Evolutionary conservation across 2,888 invertebrate genomes (phyloP), one percentile per base, ranked within the genome.

Genomic region (Apocheima hispidaria): DNA sequence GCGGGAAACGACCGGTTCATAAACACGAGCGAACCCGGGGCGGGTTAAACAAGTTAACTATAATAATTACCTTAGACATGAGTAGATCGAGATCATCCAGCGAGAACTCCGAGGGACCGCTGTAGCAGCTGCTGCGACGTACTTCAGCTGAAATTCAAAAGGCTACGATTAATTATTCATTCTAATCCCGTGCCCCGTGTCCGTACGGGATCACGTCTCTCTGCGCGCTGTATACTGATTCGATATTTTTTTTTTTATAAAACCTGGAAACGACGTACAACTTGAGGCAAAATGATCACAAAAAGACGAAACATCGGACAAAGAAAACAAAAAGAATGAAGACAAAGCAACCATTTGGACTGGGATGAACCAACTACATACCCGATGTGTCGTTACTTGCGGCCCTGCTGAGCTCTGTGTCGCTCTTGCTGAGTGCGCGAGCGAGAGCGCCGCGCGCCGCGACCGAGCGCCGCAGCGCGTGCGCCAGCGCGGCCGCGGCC

Each of bases 121-220:
- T 88, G 79, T 89, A 90, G 88, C 91, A 91, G 49, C 90, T 91
- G 63, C 83, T 88, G 62, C 90, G 85, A 0, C 88, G 82, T 0
- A 78, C 73, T 14, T 88, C 91, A 36, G 81, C 91, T 90, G 75
- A 4, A 6, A 43, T 28, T 16, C 1, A 44, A 1, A 4, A 30
- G 2, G 9, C 12, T 12, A n/a, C 4, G 16, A n/a, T 5, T 6
- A 18, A 36, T 7, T 2, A 0, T 16, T 12, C 26, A 26, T 26
- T 26, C 26, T 26, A 7, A 6, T 1, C 26, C 6, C 6, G 26
- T 26, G 5, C 26, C 1, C 9, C 6, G 9, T 1, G 26, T 26
- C 26, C 26, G 9, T 26, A 4, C 1, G 7, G 9, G 26, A n/a
- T n/a, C n/a, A n/a, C n/a, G n/a, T n/a, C n/a, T n/a, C n/a, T n/a